Percentiles rank a stretch among this genome's conserved stretches.
phyloP scores from a whole-genome alignment of 2,888 invertebrate genomes.

The Nasonia oneida region DNA sequence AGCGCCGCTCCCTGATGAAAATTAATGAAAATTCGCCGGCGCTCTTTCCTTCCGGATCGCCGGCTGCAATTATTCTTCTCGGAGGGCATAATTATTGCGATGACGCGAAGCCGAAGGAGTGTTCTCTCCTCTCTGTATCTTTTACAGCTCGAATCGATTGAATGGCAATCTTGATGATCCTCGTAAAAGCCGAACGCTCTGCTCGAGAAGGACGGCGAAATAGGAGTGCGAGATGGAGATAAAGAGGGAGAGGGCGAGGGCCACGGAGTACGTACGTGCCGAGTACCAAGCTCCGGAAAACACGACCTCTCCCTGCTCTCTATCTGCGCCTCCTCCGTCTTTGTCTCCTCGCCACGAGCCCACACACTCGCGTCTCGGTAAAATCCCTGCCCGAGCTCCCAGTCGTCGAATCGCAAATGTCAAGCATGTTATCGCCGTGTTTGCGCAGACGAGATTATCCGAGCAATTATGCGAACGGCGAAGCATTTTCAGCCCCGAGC shows the following conservation, averaged over 20 bases:
- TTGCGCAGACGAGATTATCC: too few species aligned
- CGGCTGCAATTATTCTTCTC: background rate
- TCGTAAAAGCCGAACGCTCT: conserved; percentile 40
- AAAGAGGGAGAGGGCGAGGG: background rate
- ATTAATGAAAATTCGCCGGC: conserved; percentile 42
- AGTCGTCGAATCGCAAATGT: background rate
- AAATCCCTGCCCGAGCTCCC: background rate
- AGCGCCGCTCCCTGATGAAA: conserved; percentile 28
- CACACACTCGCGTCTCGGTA: background rate
- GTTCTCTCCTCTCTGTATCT: background rate
- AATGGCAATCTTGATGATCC: conserved; percentile 52
- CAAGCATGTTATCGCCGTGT: background rate
- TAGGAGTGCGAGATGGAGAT: conserved; percentile 6
- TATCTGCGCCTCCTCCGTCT: background rate
- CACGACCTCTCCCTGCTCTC: conserved; percentile 42
- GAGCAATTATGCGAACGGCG: too few species aligned
- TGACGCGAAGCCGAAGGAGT: background rate
- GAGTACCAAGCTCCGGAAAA: conserved; percentile 48
- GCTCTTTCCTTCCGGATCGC: background rate
- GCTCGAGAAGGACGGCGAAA: background rate
- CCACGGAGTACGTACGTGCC: conserved; percentile 31
- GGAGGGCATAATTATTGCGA: background rate
- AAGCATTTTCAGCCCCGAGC: too few species aligned
- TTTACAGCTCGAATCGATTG: conserved; percentile 21
- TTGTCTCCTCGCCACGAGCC: background rate